Evolutionary conservation across 2,797 vertebrate species (phyloP).

Genomic region (Schizopygopsis pylzovi): DNA sequence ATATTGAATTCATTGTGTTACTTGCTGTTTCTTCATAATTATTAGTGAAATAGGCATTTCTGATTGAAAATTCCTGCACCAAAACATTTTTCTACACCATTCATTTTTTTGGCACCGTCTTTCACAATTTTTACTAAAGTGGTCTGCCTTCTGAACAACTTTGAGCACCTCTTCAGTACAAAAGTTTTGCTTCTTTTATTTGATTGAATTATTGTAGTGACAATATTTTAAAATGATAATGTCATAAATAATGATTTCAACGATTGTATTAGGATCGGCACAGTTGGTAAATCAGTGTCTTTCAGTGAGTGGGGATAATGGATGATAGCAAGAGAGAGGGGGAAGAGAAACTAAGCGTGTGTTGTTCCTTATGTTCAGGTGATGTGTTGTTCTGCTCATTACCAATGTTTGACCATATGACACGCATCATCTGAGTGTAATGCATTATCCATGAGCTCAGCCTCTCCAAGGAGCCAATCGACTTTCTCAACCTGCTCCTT

Average conservation of each 20-base stretch:
- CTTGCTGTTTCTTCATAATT: not conserved
- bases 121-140: not conserved
- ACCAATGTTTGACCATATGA: slow-evolving; percentile 54
- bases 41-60: not conserved
- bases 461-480: slow-evolving; percentile 55
- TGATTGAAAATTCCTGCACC: not conserved
- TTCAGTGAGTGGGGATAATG: slow-evolving; percentile 1
- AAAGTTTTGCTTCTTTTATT: not conserved
- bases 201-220: not conserved
- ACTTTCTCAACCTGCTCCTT: slow-evolving; percentile 60
- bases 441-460: slow-evolving; percentile 57
- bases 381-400: slow-evolving; percentile 55
- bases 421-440: slow-evolving; percentile 51
- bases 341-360: slow-evolving; percentile 20
- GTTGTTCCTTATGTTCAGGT: slow-evolving; percentile 55
- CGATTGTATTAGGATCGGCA: not conserved
- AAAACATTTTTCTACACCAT: not conserved
- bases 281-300: slow-evolving; percentile 31
- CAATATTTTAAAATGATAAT: not conserved
- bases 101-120: not conserved
- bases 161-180: not conserved
- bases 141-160: not conserved
- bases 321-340: slow-evolving; percentile 3
- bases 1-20: not conserved
- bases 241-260: not conserved